A percentile compares a stretch with the other conserved stretches of the same genome.
Conservation (phyloP, 2,113 vertebrate species). For the Catharus minimus region DNA sequence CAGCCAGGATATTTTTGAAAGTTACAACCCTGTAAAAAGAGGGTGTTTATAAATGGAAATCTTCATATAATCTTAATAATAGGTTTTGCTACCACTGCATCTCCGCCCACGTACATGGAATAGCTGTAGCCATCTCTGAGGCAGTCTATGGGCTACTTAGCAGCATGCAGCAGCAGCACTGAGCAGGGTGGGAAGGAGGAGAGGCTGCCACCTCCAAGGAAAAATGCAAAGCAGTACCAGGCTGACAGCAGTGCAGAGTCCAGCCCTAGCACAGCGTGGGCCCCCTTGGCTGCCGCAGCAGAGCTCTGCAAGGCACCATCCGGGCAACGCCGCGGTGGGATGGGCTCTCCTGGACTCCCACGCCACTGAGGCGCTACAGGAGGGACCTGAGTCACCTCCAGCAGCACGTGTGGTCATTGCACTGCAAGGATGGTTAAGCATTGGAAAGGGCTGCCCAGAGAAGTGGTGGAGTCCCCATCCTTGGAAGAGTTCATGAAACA, state of each 20-base stretch:
- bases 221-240: not conserved
- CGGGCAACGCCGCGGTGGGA: fast-evolving
- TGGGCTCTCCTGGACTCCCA: not conserved
- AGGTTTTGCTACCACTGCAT: slow-evolving; percentile 37
- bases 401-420: not conserved
- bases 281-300: not conserved
- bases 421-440: not conserved
- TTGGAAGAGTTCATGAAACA: not conserved
- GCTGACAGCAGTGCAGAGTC: not conserved
- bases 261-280: not conserved
- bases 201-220: not conserved
- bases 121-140: not conserved
- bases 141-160: not conserved
- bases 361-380: fast-evolving
- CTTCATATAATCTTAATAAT: slow-evolving; percentile 50
- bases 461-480: not conserved
- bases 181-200: not conserved
- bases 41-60: slow-evolving; percentile 46
- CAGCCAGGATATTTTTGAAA: not conserved
- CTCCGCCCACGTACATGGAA: not conserved
- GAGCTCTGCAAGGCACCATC: not conserved
- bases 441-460: not conserved
- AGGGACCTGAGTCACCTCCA: not conserved
- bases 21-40: not conserved
- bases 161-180: not conserved